Conservation (phyloP, 2,797 vertebrate species). For the Triplophysa yarkandensis region DNA sequence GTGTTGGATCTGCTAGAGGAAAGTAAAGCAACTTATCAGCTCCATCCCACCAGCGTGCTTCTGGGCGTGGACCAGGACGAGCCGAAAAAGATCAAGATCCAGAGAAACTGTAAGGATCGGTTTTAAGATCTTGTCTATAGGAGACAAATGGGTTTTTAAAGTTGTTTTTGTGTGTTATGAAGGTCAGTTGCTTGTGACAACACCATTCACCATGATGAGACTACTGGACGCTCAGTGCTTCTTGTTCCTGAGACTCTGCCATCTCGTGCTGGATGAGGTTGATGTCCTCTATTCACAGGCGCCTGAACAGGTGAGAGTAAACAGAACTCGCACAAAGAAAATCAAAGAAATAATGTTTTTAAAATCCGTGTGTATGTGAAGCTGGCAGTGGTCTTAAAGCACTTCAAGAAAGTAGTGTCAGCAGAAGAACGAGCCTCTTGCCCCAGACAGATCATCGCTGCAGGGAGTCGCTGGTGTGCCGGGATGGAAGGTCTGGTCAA, state of each 20-base stretch:
- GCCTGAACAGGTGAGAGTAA: constrained; percentile 75
- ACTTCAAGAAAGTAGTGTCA: constrained; percentile 76
- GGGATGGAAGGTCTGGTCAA: constrained; percentile 72
- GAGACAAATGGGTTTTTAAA: background rate
- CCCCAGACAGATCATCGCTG: constrained; percentile 81
- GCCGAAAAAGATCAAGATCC: constrained; percentile 76
- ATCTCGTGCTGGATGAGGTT: constrained; percentile 85
- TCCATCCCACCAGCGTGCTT: constrained; percentile 76
- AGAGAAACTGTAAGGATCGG: constrained; percentile 79
- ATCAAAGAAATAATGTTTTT: background rate
- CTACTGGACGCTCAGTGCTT: constrained; percentile 77
- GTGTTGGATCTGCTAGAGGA: constrained; percentile 79
- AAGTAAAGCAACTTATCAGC: constrained; percentile 56
- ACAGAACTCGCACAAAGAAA: background rate
- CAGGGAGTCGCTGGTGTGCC: constrained; percentile 79
- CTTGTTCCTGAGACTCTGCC: constrained; percentile 81
- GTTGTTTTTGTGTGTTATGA: background rate
- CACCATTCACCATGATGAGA: constrained; percentile 81
- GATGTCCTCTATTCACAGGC: constrained; percentile 80
- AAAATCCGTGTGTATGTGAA: constrained; percentile 55
- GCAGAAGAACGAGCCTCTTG: constrained; percentile 64
- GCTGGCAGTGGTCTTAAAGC: constrained; percentile 81
- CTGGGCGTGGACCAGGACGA: constrained; percentile 81
- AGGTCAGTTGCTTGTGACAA: constrained; percentile 88
- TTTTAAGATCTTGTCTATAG: background rate